Base-by-base conservation (phyloP, 1,140 invertebrate species). In the Drosophila malerkotliana region DNA sequence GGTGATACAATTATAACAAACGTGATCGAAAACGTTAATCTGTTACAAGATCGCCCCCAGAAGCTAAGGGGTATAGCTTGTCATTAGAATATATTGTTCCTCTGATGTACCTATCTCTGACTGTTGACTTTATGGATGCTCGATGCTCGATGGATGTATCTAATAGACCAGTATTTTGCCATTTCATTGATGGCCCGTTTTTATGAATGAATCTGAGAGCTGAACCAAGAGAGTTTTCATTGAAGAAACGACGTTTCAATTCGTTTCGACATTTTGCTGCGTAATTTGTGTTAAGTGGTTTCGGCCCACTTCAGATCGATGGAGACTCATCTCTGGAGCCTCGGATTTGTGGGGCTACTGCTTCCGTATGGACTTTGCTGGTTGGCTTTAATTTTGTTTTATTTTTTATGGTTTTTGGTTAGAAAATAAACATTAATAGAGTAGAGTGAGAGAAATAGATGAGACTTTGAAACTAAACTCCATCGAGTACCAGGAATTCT, bases 281-380 rank as follows among this genome's bases (percentile, higher is more conserved):
- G 88, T 90, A 90, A 90, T 90, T 84, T 84, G 88, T 89, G 89
- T 90, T 90, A 90, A 90, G 88, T 90, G 88, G 88, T 90, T 88
- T 66, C 83, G 82, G 71, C 88, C 88, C 79, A 77, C 79, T 87
- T 90, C 71, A 90, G 66, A 76, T 81, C 74, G 61, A 57, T 60
- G 44, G 44, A 57, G 44, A 57, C 30, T 44, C 56, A 49, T 18
- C 30, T 48, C 37, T 14, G 1, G 34, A 9, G 21, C 21, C 21
- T 41, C 44, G 32, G 10, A 14, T 51, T 51, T 48, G 41, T 8
- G 18, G 32, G 26, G 45, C 63, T 41, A 63, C 67, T 41, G 32
- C 62, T 68, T 79, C 62, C 62, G 55, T 56, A 59, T 64, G 18
- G 60, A 59, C 63, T 61, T 57, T 58, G 41, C 54, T 44, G 26